A percentile compares a stretch with the other conserved stretches of the same genome.
These are phyloP conservation scores for Agonum fuliginosum DNA, from an alignment of 2,888 invertebrate genomes.

Conservation along the genomic window DNA sequence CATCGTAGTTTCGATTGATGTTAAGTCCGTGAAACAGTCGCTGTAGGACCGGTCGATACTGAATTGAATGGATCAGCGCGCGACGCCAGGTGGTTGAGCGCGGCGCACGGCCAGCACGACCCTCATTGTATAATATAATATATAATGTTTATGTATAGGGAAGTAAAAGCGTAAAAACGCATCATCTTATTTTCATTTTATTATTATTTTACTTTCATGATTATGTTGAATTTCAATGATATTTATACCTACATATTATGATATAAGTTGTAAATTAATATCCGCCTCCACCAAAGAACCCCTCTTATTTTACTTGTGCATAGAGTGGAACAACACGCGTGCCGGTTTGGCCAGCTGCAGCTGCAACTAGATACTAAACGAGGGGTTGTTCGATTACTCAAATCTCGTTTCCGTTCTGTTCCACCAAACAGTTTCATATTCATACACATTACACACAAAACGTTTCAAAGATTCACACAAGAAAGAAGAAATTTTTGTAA, in stretches of 20 bases:
- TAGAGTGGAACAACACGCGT: conserved; percentile 48
- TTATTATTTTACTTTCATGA: too few relatives aligned
- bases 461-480: conserved; percentile 7
- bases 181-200: too few relatives aligned
- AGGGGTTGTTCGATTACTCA: conserved; percentile 30
- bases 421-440: too few relatives aligned
- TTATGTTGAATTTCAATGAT: too few relatives aligned
- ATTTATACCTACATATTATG: too few relatives aligned
- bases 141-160: conserved; percentile 56
- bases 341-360: conserved; percentile 49
- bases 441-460: conserved; percentile 35
- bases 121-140: conserved; percentile 64
- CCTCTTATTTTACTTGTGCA: too few relatives aligned
- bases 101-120: conserved; percentile 69
- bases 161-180: too few relatives aligned
- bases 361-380: conserved; percentile 2
- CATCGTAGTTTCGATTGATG: conserved; percentile 60
- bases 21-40: conserved; percentile 67
- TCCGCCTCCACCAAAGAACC: too few relatives aligned
- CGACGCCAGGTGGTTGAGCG: conserved; percentile 73
- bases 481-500: conserved; percentile 35
- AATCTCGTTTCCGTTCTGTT: not conserved
- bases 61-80: conserved; percentile 73
- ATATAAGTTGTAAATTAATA: too few relatives aligned
- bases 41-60: conserved; percentile 72